These are phyloP conservation scores for Boulengeromyrus knoepffleri DNA, from an alignment of 2,113 vertebrate species.

Conservation along the genomic window DNA sequence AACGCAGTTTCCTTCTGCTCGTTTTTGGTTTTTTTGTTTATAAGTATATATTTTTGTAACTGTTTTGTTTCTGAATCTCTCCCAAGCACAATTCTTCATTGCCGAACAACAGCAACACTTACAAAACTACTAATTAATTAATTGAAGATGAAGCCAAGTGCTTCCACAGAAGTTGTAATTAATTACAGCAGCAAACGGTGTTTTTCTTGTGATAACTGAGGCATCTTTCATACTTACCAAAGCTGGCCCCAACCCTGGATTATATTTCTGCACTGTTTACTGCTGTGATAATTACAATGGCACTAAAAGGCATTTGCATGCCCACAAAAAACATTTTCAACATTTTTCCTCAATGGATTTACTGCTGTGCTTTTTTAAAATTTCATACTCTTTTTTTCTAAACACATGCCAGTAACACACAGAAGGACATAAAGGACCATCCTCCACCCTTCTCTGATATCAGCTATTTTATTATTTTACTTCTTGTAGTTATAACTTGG, in stretches of 20 bases:
- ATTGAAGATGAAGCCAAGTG: constrained; percentile 49
- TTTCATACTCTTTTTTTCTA: background rate
- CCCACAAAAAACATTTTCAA: background rate
- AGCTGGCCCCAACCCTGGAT: constrained; percentile 47
- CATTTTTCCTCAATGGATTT: constrained; percentile 1
- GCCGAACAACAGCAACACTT: constrained; percentile 24
- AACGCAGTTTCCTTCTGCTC: background rate
- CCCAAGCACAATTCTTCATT: constrained; percentile 20
- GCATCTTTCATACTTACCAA: constrained; percentile 48
- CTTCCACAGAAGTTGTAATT: constrained; percentile 53
- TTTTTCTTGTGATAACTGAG: constrained; percentile 50
- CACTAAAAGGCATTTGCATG: constrained; percentile 6
- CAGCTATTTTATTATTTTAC: background rate
- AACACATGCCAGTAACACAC: background rate
- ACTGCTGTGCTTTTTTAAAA: background rate
- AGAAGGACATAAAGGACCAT: background rate
- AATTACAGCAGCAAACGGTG: constrained; percentile 56
- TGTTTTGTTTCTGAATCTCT: constrained; percentile 14
- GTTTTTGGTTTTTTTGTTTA: background rate
- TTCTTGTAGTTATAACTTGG: background rate
- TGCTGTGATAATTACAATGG: constrained; percentile 41
- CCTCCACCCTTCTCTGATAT: background rate
- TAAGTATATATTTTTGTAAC: constrained; percentile 5
- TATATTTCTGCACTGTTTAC: constrained; percentile 49
- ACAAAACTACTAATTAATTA: constrained; percentile 45